Base-by-base conservation (phyloP, 2,113 vertebrate species). In the Castor canadensis region DNA sequence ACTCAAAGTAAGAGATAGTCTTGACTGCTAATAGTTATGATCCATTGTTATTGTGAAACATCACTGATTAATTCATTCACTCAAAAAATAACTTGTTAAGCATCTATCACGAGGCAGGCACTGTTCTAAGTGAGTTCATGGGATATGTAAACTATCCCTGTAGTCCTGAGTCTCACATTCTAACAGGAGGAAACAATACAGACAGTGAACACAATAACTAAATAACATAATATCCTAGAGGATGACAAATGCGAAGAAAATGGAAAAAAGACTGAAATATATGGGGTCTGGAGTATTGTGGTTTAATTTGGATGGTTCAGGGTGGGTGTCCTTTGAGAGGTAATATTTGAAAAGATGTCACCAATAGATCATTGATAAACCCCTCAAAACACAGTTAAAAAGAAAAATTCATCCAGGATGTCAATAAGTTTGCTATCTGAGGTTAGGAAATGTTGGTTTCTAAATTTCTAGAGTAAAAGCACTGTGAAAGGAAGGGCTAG, bases 391-490 rank as follows among this genome's bases (percentile, higher is more conserved):
- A n/a, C n/a, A 17, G 40, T 10, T 26, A 43, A 49, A 20, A 43
- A 71, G 30, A 87, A 28, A 60, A 38, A 28, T 22, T 58, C 15
- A 9, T 49, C 49, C 26, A 90, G 6, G 3, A 69, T 54, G 9
- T 19, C n/a, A 66, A 84, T 58, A 43, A 49, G 2, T 90, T 85
- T 77, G 26, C 35, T 24, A 81, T 60, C 28, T 62, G 13, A 81
- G 38, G 16, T 54, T 62, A 89, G 26, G 22, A 60, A 52, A 38
- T 16, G 54, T 24, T n/a, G 56, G 6, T 60, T 72, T 86, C 60
- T 47, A 75, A 85, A 90, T 32, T 76, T 95, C 6, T 69, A 15
- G 8, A 92, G 16, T 69, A 90, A 96, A 95, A 43, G 9, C 52
- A 87, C n/a, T 0, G 0, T 56, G 58, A 54, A 87, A 38, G 40